These are phyloP conservation scores for Apostichopus californicus DNA, from an alignment of 35 echinoderm and acorn worm species.

Conservation along the genomic window DNA sequence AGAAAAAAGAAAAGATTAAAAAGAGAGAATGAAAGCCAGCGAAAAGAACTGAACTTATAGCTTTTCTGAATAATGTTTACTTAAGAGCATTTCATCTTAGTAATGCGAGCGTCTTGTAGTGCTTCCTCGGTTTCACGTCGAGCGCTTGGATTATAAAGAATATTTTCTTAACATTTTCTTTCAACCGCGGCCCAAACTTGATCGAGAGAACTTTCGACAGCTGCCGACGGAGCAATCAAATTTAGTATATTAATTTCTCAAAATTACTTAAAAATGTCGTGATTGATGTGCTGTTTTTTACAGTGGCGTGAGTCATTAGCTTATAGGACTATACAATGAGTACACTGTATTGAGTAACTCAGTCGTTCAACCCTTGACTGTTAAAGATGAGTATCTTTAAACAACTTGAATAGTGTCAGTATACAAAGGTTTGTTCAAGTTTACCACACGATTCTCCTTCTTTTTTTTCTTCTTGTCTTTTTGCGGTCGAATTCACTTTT, in stretches of 20 bases:
- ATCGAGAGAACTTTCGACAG: constrained; percentile 11
- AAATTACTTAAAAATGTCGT: constrained; percentile 6
- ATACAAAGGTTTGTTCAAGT: background rate
- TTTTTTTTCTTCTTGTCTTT: background rate
- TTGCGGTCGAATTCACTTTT: background rate
- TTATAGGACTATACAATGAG: background rate
- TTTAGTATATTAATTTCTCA: constrained; percentile 11
- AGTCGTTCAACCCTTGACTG: background rate
- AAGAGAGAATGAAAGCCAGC: background rate
- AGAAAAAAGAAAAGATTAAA: background rate
- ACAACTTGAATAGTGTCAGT: background rate
- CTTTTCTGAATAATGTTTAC: background rate
- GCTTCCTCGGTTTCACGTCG: constrained; percentile 3
- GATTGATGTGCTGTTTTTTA: background rate
- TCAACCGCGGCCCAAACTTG: background rate
- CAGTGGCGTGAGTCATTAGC: background rate
- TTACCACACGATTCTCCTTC: background rate
- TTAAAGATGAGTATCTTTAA: too few species aligned
- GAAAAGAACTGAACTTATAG: background rate
- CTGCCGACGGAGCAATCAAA: constrained; percentile 11
- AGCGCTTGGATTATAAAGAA: background rate
- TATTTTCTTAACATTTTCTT: background rate
- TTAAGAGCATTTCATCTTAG: background rate
- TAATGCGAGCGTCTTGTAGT: background rate
- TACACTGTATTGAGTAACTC: background rate